Evolutionary conservation across 2,797 vertebrate genomes (phyloP).

Genomic region (Melanogrammus aeglefinus): DNA sequence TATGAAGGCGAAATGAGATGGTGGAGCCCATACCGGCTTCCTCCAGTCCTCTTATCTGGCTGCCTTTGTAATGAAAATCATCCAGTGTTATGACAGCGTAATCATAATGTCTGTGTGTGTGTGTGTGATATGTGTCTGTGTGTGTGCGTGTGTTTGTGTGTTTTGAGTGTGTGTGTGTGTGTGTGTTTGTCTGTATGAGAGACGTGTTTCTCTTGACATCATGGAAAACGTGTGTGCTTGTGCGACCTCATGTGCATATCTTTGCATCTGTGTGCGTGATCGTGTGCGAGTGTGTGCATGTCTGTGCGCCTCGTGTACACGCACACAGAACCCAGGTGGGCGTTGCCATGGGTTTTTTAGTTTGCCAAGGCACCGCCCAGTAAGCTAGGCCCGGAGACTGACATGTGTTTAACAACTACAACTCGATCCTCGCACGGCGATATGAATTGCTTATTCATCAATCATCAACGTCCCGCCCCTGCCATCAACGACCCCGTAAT

Average conservation of each 20-base stretch:
- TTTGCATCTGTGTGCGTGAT: not conserved
- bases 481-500: conserved; percentile 81
- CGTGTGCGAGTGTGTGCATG: not conserved
- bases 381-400: conserved; percentile 71
- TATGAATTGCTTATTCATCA: conserved; percentile 84
- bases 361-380: not conserved
- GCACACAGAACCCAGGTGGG: not conserved
- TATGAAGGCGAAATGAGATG: not conserved
- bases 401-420: conserved; percentile 75
- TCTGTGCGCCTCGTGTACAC: not conserved
- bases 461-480: conserved; percentile 58
- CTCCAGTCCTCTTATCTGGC: not conserved
- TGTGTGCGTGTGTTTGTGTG: not conserved
- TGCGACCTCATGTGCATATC: conserved; percentile 3
- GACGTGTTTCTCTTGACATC: not conserved
- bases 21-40: not conserved
- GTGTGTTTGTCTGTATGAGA: not conserved
- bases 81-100: not conserved
- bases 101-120: not conserved
- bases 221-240: not conserved
- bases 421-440: conserved; percentile 71
- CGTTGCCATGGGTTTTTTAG: not conserved
- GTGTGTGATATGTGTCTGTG: not conserved
- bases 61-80: not conserved
- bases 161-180: not conserved